Conservation (phyloP, 2,797 vertebrate species). For the Chrosomus eos region DNA sequence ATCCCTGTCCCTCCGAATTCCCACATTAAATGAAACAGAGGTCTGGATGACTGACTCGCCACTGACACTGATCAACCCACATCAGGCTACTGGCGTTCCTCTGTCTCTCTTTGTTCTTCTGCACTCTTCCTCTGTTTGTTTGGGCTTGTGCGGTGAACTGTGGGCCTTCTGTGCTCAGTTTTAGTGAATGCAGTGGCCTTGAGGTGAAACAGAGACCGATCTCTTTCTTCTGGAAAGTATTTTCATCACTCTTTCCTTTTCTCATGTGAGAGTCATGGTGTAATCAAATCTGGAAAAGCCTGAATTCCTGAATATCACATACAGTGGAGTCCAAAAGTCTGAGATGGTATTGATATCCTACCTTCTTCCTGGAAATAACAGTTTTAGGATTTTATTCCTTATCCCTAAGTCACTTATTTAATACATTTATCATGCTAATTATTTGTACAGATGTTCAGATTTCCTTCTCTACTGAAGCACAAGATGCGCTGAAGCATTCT, state of each 20-base stretch:
- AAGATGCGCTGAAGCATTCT: not conserved
- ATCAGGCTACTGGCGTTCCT: slow-evolving; percentile 69
- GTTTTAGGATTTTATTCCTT: not conserved
- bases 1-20: slow-evolving; percentile 54
- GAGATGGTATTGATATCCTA: not conserved
- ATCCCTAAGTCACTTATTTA: not conserved
- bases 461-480: not conserved
- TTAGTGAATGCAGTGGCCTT: slow-evolving; percentile 32
- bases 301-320: slow-evolving; percentile 5
- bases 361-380: not conserved
- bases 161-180: slow-evolving; percentile 19
- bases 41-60: slow-evolving; percentile 67
- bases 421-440: not conserved
- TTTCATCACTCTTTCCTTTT: slow-evolving; percentile 35
- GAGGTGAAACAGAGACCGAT: slow-evolving; percentile 51
- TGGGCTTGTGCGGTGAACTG: slow-evolving; percentile 50
- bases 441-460: not conserved
- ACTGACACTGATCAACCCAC: slow-evolving; percentile 69
- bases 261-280: slow-evolving; percentile 14
- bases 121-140: slow-evolving; percentile 51
- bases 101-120: slow-evolving; percentile 36
- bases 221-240: slow-evolving; percentile 51
- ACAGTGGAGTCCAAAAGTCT: not conserved
- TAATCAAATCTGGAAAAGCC: slow-evolving; percentile 29
- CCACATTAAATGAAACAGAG: slow-evolving; percentile 71